Percentiles rank a stretch among this genome's conserved stretches.
phyloP scores from a whole-genome alignment of 2,113 vertebrate genomes.

The Phylloscopus trochilus region DNA sequence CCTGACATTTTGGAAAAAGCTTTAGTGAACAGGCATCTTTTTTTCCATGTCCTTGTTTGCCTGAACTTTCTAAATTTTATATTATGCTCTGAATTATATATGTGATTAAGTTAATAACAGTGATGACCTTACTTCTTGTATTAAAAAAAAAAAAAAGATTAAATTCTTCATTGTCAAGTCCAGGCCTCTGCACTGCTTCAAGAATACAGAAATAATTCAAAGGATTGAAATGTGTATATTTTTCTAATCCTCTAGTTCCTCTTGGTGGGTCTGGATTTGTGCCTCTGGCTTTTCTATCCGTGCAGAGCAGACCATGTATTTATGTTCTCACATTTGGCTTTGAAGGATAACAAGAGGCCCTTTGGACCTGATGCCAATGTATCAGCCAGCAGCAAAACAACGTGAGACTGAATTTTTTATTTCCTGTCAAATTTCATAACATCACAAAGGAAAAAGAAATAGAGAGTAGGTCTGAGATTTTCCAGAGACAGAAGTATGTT shows the following conservation, averaged over 20 bases:
- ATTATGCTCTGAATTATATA: slow-evolving; percentile 8
- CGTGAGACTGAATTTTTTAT: slow-evolving; percentile 29
- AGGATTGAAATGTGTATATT: slow-evolving; percentile 11
- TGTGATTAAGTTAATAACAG: slow-evolving; percentile 3
- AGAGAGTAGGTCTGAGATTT: background rate
- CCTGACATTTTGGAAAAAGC: background rate
- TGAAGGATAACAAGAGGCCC: slow-evolving; percentile 21
- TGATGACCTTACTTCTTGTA: background rate
- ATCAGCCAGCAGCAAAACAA: slow-evolving; percentile 34
- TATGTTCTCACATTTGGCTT: slow-evolving; percentile 12
- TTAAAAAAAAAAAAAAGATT: background rate
- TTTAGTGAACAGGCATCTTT: background rate
- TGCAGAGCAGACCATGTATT: background rate
- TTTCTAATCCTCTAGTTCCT: slow-evolving; percentile 23
- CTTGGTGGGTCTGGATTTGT: background rate
- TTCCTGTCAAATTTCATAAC: slow-evolving; percentile 35
- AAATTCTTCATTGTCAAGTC: background rate
- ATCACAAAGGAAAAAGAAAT: slow-evolving; percentile 9
- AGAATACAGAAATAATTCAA: background rate
- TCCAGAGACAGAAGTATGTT: background rate
- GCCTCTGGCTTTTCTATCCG: background rate
- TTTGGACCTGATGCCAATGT: background rate
- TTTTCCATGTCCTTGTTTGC: background rate
- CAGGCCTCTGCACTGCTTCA: background rate
- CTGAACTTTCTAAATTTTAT: slow-evolving; percentile 18